phyloP scores from a whole-genome alignment of 64 coral and sea anemone species.

The Anthopleura sola region DNA sequence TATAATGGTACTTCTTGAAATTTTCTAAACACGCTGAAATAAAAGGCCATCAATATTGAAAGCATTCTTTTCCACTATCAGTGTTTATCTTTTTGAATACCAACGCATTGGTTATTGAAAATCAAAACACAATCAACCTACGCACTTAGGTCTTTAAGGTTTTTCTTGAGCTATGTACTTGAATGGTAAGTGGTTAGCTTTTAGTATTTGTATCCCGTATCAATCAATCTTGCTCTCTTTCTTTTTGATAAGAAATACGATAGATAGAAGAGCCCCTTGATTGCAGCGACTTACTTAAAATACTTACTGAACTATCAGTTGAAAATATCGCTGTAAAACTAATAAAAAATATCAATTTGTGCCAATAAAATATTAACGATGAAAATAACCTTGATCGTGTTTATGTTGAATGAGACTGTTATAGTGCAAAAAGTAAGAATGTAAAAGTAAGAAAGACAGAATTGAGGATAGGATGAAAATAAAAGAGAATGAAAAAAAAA shows the following conservation, averaged over 20 bases:
- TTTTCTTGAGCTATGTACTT: background rate
- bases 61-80: background rate
- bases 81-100: background rate
- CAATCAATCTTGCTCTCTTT: background rate
- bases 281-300: background rate
- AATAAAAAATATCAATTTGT: too few species aligned
- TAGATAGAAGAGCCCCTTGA: background rate
- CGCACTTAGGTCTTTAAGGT: slow-evolving; percentile 14
- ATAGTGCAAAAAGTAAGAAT: background rate
- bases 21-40: background rate
- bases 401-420: too few species aligned
- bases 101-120: background rate
- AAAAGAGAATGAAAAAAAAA: background rate
- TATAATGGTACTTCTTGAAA: background rate
- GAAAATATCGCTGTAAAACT: too few species aligned
- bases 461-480: too few species aligned
- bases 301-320: background rate
- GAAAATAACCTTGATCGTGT: too few species aligned
- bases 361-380: too few species aligned
- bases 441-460: background rate
- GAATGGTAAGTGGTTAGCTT: background rate
- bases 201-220: background rate
- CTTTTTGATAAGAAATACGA: background rate
- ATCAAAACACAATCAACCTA: slow-evolving; percentile 2
- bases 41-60: background rate